A percentile compares a stretch with the other conserved stretches of the same genome.
These are phyloP conservation scores for Schizopygopsis pylzovi DNA, from an alignment of 2,797 vertebrate species.

Conservation along the genomic window DNA sequence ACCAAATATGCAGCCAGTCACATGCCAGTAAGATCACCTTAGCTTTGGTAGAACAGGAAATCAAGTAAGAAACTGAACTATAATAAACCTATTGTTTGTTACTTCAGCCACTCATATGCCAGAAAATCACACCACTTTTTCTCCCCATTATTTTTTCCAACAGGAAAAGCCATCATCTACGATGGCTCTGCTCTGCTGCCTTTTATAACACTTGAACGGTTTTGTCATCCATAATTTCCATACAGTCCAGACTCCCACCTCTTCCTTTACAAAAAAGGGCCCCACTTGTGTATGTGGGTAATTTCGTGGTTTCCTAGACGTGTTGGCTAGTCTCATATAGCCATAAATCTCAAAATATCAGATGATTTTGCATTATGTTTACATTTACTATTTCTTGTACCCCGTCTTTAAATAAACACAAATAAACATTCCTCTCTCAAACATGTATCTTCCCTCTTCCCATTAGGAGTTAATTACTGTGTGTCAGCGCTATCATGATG, in stretches of 20 bases:
- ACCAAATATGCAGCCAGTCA: background rate
- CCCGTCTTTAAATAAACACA: too few relatives aligned
- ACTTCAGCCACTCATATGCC: background rate
- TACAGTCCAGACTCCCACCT: too few relatives aligned
- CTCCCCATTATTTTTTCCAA: background rate
- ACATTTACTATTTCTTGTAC: background rate
- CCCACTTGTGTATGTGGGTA: background rate
- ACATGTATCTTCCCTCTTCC: too few relatives aligned
- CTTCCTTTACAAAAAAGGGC: background rate
- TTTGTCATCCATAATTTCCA: too few relatives aligned
- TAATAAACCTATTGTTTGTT: background rate
- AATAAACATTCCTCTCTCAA: too few relatives aligned
- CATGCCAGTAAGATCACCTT: background rate
- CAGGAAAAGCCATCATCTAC: background rate
- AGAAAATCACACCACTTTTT: background rate
- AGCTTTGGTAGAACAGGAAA: too few relatives aligned
- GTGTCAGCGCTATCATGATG: too few relatives aligned
- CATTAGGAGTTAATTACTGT: too few relatives aligned
- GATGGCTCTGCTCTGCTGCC: too few relatives aligned
- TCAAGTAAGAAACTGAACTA: too few relatives aligned
- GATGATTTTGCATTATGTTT: background rate
- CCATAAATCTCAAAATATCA: background rate
- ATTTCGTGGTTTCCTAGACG: background rate
- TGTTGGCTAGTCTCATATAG: background rate
- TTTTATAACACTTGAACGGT: too few relatives aligned